Base-by-base conservation (phyloP, 2,797 vertebrate species). In the Sebastes glaucus region DNA sequence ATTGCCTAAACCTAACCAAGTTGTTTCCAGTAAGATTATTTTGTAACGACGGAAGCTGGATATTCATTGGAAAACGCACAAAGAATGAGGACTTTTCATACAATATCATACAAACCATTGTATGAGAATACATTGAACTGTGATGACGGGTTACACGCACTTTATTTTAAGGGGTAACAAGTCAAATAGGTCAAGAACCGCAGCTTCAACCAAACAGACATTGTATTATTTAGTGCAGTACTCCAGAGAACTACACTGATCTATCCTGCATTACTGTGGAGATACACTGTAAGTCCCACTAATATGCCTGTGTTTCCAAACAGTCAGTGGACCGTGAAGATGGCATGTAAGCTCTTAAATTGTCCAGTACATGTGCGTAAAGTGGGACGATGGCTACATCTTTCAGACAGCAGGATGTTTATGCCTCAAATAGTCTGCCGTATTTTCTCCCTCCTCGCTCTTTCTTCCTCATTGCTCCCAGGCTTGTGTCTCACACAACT, bases 381-480 rank as follows among this genome's bases (percentile, higher is more conserved):
- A 74, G 30, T 74, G 57, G 77, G 78, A 27, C 70, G 18, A 81
- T 25, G 9, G 60, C 63, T 70, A 7, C 72, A 74, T 78, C 53
- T 78, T 71, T 63, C 66, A 59, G 71, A 82, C 69, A 78, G 80
- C 80, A 73, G 76, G 32, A 83, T 66, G 67, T 75, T 78, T 82
- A 38, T 78, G 74, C 63, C 64, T 78, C 32, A 52, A 53, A 79
- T 30, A 42, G 9, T 75, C 61, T 75, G 78, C 62, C 49, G 77
- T 69, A 78, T 89, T 55, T 74, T 80, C 76, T 81, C 23, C 13
- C 60, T 70, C 53, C 67, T 69, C 11, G 32, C 74, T 77, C 69
- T 84, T 70, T 81, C 80, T 71, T 80, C 59, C 55, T 84, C 64
- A 32, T 60, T 27, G 85, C 86, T 88, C 42, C n/a, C 71, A 82